A percentile compares a stretch with the other conserved stretches of the same genome.
phyloP scores from a whole-genome alignment of 1,140 invertebrate species.

The Drosophila rufa region DNA sequence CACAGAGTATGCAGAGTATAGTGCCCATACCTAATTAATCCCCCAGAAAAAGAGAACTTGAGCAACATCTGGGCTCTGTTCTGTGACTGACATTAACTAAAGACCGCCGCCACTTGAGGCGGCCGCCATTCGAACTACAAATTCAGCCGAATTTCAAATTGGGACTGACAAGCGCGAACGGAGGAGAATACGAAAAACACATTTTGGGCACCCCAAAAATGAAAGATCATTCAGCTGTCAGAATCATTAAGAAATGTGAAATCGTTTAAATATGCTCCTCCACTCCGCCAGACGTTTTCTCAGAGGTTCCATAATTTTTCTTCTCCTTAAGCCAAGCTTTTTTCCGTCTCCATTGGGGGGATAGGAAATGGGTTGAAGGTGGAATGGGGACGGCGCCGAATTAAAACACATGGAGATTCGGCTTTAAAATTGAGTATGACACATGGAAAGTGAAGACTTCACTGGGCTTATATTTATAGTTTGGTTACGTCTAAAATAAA shows the following conservation, averaged over 20 bases:
- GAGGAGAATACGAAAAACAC: constrained; percentile 50
- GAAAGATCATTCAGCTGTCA: constrained; percentile 82
- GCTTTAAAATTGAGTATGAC: constrained; percentile 17
- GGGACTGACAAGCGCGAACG: constrained; percentile 45
- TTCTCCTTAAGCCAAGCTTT: constrained; percentile 65
- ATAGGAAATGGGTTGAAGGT: constrained; percentile 25
- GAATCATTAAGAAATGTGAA: constrained; percentile 81
- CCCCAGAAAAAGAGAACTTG: constrained; percentile 25
- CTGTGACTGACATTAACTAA: constrained; percentile 76
- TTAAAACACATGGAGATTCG: constrained; percentile 53
- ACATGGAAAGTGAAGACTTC: not conserved
- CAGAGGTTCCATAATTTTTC: constrained; percentile 32
- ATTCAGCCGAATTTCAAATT: constrained; percentile 46
- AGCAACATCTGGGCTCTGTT: constrained; percentile 57
- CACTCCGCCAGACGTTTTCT: constrained; percentile 6
- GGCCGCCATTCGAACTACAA: constrained; percentile 53
- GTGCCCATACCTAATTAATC: constrained; percentile 60
- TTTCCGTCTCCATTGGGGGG: not conserved
- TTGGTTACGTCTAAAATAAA: no score
- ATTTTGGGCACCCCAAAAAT: constrained; percentile 57
- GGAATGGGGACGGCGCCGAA: constrained; percentile 34
- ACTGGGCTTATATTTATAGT: not conserved
- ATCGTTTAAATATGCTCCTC: constrained; percentile 72
- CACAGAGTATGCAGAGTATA: not conserved
- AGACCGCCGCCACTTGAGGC: constrained; percentile 67